These are phyloP conservation scores for Stigmatopora nigra DNA, from an alignment of 2,113 vertebrate species.

Conservation along the genomic window DNA sequence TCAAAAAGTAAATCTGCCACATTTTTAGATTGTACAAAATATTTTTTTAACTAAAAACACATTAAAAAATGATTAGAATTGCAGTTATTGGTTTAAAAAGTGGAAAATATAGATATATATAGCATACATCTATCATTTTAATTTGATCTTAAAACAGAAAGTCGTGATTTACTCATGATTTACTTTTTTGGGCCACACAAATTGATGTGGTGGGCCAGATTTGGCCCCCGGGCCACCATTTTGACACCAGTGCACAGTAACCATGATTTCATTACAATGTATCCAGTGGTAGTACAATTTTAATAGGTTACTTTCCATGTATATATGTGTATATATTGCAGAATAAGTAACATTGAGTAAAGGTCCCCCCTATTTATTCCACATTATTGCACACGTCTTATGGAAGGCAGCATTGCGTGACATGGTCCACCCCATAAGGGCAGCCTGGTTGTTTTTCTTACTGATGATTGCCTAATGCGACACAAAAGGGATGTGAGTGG, in stretches of 20 bases:
- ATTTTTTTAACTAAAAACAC: too few relatives aligned
- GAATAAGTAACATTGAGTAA: conserved; percentile 1
- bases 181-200: too few relatives aligned
- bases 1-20: conserved; percentile 17
- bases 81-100: too few relatives aligned
- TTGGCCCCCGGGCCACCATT: too few relatives aligned
- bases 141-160: too few relatives aligned
- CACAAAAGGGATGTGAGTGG: conserved; percentile 46
- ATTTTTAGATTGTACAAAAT: too few relatives aligned
- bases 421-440: conserved; percentile 45
- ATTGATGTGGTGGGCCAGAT: too few relatives aligned
- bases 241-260: too few relatives aligned
- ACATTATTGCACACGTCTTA: conserved; percentile 22
- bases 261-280: neutral
- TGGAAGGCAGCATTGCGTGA: conserved; percentile 45
- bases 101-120: too few relatives aligned
- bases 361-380: conserved; percentile 1
- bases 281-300: neutral
- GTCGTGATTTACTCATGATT: too few relatives aligned
- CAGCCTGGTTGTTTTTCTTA: conserved; percentile 69
- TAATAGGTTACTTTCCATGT: neutral
- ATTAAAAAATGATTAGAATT: too few relatives aligned
- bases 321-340: neutral
- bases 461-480: conserved; percentile 65
- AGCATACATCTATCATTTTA: too few relatives aligned